These are phyloP conservation scores for Dreissena polymorpha DNA, from an alignment of 1,140 invertebrate species.

Conservation along the genomic window DNA sequence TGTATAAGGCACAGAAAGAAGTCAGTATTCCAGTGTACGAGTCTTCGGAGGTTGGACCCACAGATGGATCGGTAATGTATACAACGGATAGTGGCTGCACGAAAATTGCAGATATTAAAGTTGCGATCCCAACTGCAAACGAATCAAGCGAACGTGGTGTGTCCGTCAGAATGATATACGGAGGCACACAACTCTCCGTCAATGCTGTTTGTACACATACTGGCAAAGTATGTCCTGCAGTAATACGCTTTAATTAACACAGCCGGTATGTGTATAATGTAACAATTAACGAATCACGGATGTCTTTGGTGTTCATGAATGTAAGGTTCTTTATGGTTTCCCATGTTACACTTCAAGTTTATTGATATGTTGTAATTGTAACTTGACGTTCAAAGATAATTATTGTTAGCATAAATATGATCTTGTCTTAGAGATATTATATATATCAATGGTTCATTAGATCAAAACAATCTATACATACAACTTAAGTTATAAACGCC, in stretches of 20 bases:
- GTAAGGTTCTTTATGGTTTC: no score
- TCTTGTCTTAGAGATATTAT: no score
- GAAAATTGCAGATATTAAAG: neutral
- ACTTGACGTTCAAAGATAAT: no score
- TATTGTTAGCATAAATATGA: no score
- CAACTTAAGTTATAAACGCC: no score
- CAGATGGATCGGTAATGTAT: constrained; percentile 5
- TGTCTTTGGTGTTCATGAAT: no score
- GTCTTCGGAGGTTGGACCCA: neutral
- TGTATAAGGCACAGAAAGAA: neutral
- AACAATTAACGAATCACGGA: no score
- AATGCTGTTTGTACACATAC: neutral
- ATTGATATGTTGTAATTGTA: no score
- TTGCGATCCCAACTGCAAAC: neutral
- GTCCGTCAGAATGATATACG: neutral
- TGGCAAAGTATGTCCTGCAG: neutral
- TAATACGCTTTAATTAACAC: neutral
- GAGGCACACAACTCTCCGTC: neutral
- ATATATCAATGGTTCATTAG: no score
- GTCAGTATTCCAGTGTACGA: neutral
- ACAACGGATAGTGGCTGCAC: neutral
- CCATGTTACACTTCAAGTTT: no score
- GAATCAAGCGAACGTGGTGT: neutral
- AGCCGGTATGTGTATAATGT: no score
- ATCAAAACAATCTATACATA: no score